Conservation (phyloP, 2,888 invertebrate genomes). For the Cheilosia pagana region DNA sequence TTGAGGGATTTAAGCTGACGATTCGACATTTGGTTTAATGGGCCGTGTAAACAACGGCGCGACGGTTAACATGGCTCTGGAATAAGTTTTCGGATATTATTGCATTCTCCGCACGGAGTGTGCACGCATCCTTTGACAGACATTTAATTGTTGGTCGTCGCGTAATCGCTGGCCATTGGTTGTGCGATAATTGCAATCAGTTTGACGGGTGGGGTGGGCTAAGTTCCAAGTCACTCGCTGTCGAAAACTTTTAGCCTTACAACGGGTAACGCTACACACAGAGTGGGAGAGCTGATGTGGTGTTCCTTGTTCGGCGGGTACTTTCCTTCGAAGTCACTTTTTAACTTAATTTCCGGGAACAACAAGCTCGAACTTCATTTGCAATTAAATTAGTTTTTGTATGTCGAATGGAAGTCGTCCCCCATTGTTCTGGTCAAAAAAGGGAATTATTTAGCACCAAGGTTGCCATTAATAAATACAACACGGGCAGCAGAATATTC, state of each 20-base stretch:
- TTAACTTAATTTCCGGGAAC: constrained; percentile 52
- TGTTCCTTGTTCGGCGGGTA: not conserved
- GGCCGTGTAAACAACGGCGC: constrained; percentile 65
- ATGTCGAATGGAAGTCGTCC: constrained; percentile 1
- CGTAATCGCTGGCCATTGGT: constrained; percentile 44
- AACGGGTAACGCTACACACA: not conserved
- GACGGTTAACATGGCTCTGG: constrained; percentile 66
- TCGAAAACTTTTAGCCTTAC: not conserved
- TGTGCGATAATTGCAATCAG: constrained; percentile 41
- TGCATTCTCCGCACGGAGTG: constrained; percentile 52
- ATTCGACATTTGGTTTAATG: constrained; percentile 71
- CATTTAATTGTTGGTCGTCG: constrained; percentile 48
- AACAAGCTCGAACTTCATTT: constrained; percentile 34
- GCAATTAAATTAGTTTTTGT: constrained; percentile 40
- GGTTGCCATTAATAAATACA: not conserved
- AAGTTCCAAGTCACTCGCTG: not conserved
- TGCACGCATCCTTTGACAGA: constrained; percentile 35
- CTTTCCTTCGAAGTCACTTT: not conserved
- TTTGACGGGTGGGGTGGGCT: not conserved
- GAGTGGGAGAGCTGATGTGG: not conserved
- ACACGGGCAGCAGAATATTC: too few relatives aligned
- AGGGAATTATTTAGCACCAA: constrained; percentile 27
- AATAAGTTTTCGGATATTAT: constrained; percentile 67
- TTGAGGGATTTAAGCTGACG: constrained; percentile 69
- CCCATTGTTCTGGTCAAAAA: constrained; percentile 4